These are phyloP conservation scores for Anarhynchus alexandrinus DNA, from an alignment of 2,113 vertebrate genomes.

Conservation along the genomic window DNA sequence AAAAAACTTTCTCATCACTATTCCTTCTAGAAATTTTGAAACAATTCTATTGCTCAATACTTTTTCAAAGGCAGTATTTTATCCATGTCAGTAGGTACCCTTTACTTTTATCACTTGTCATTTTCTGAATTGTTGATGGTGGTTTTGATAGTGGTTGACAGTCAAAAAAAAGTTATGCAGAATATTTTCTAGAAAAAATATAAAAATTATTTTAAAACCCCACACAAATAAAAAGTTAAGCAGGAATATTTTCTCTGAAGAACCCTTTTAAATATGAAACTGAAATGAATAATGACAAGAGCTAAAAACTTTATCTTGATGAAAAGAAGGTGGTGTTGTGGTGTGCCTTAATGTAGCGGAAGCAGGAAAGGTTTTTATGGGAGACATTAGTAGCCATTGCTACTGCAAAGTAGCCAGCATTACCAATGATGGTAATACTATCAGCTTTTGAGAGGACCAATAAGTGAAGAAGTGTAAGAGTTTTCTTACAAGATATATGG, in stretches of 20 bases:
- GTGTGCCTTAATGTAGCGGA: neutral
- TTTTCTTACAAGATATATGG: neutral
- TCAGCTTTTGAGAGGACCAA: neutral
- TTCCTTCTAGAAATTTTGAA: neutral
- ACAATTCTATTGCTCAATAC: neutral
- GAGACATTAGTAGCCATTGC: neutral
- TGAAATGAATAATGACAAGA: neutral
- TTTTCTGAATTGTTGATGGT: neutral
- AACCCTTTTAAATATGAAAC: neutral
- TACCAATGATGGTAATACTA: neutral
- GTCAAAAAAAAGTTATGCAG: neutral
- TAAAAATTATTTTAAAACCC: rapidly evolving
- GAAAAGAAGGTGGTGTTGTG: neutral
- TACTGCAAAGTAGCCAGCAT: neutral
- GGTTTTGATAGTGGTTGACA: neutral
- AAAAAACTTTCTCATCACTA: neutral
- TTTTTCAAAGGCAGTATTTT: neutral
- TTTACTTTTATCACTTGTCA: neutral
- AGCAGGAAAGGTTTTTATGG: neutral
- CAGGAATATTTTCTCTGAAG: neutral
- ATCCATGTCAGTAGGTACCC: neutral
- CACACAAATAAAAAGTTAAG: neutral
- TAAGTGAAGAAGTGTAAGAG: neutral
- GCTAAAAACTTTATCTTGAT: neutral
- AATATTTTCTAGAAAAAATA: neutral